A percentile compares a stretch with the other conserved stretches of the same genome.
These are phyloP conservation scores for Ptyas mucosa DNA, from an alignment of 2,113 vertebrate species.

Conservation along the genomic window DNA sequence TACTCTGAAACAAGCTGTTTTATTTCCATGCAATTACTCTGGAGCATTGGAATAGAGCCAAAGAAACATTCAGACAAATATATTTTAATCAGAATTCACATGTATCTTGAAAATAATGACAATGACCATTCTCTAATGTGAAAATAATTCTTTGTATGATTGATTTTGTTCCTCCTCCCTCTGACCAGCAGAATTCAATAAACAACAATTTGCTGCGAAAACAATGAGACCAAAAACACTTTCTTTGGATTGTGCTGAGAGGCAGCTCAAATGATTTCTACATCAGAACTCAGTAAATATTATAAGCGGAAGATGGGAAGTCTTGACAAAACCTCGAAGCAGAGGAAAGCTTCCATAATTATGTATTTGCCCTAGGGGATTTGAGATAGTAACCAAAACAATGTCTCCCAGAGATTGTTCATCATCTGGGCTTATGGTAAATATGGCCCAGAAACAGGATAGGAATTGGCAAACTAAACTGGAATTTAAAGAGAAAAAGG, in stretches of 20 bases:
- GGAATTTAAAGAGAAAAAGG: conserved; percentile 36
- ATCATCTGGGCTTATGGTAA: conserved; percentile 24
- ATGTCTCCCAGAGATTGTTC: background rate
- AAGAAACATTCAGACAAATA: background rate
- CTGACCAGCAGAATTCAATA: background rate
- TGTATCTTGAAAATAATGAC: conserved; percentile 1
- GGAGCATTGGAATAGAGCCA: background rate
- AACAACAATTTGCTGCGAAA: background rate
- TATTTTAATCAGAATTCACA: background rate
- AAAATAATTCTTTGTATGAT: background rate
- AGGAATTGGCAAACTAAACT: conserved; percentile 34
- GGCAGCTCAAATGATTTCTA: background rate
- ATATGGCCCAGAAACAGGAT: background rate
- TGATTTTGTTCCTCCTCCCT: background rate
- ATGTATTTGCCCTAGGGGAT: background rate
- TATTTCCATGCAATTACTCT: background rate
- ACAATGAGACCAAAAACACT: background rate
- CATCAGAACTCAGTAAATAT: background rate
- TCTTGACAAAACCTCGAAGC: background rate
- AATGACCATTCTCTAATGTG: background rate
- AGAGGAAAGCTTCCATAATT: background rate
- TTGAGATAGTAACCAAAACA: conserved; percentile 12
- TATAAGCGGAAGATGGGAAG: background rate
- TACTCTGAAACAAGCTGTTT: background rate
- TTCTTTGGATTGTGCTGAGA: background rate